Base-by-base conservation (phyloP, 1,140 invertebrate genomes). In the Drosophila baimaii region DNA sequence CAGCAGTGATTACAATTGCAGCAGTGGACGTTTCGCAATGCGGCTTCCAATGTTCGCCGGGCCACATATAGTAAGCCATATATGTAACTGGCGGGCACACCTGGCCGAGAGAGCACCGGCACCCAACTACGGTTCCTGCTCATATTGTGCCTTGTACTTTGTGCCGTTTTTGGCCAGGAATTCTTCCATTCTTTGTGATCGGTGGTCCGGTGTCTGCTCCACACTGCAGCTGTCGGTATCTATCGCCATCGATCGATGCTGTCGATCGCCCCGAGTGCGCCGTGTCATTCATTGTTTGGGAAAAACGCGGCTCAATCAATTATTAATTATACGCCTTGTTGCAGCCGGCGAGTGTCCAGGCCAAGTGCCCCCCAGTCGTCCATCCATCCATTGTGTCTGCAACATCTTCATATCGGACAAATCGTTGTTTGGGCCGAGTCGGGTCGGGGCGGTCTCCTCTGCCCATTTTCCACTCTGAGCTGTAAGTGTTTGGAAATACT, bases 321-420 rank as follows among this genome's bases (percentile, higher is more conserved):
- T 89, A 89, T 81, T 89, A 89, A 89, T 89, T 90, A 84, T 57
- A 89, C 74, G 83, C 83, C 79, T 86, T 73, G 83, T 88, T 86
- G 83, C 29, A 52, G 46, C 17, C 13, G 17, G 19, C 68, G 57
- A 71, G 51, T 54, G 51, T 54, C 51, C 51, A 35, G 73, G 63
- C 62, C 63, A 66, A 76, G 62, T 74, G 77, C 77, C 74, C 49
- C 35, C 58, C 55, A 61, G 62, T 33, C 46, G 47, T 23, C 62
- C 73, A 80, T 84, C n/a, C n/a, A n/a, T n/a, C n/a, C n/a, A n/a
- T n/a, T n/a, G n/a, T 79, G 81, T 69, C 46, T 81, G 80, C 63
- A 74, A 65, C 84, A 81, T 89, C 84, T 89, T 89, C 68, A 79
- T 80, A 59, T 59, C 52, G 57, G 27, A 56, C 49, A 66, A 66